phyloP scores from a whole-genome alignment of 2,888 invertebrate species.

The Acrocera orbiculus region DNA sequence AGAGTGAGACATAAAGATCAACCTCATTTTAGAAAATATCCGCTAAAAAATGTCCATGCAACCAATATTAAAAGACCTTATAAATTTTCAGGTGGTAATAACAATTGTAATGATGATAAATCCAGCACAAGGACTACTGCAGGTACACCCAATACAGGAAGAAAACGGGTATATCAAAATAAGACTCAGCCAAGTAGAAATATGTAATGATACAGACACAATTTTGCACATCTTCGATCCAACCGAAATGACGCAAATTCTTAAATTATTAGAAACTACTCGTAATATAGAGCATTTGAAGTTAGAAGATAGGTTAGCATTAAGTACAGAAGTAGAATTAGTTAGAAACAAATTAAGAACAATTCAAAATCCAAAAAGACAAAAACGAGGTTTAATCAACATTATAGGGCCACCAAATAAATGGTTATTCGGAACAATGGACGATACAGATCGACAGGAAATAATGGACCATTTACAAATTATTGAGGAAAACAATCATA shows the following conservation, averaged over 20 bases:
- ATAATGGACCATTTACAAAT: conserved; percentile 2
- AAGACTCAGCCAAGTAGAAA: not conserved
- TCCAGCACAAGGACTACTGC: not conserved
- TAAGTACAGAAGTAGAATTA: conserved; percentile 6
- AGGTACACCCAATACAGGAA: not conserved
- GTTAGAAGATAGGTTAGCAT: conserved; percentile 5
- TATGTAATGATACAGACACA: not conserved
- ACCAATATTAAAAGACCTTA: not conserved
- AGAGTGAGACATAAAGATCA: not conserved
- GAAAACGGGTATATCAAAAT: not conserved
- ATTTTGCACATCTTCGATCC: not conserved
- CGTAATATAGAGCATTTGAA: conserved; percentile 5
- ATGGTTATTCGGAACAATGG: conserved; percentile 5
- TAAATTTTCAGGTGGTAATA: not conserved
- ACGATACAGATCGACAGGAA: conserved; percentile 3
- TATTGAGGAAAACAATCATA: conserved; percentile 1
- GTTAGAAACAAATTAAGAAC: conserved; percentile 3
- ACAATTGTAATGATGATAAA: not conserved
- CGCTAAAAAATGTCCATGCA: not conserved
- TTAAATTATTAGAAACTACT: conserved; percentile 5
- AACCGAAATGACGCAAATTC: not conserved
- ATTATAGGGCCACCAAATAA: conserved; percentile 1
- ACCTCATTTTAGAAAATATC: not conserved
- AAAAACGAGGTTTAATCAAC: conserved; percentile 3
- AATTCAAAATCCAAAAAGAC: conserved; percentile 6